Percentiles rank a stretch among this genome's conserved stretches.
Conservation (phyloP, 2,888 invertebrate species). For the Oxycera nigricornis region DNA sequence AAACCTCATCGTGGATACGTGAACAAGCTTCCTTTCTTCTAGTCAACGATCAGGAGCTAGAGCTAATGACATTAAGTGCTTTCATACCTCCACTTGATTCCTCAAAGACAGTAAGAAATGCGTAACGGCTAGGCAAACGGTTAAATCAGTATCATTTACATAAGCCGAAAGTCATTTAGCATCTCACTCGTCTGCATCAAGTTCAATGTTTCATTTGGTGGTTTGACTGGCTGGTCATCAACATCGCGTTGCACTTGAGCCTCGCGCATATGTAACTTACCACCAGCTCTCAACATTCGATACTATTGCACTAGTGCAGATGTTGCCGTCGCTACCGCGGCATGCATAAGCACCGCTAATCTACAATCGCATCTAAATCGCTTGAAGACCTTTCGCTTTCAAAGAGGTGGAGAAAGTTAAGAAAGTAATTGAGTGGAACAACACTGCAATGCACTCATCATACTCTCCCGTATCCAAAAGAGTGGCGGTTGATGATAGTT, state of each 20-base stretch:
- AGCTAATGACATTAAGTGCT: too few species aligned
- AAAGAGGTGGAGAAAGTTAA: conserved; percentile 35
- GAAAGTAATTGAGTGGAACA: conserved; percentile 37
- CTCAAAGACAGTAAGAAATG: too few species aligned
- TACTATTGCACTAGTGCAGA: not conserved
- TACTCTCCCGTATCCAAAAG: not conserved
- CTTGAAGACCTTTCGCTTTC: conserved; percentile 32
- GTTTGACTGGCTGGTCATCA: not conserved
- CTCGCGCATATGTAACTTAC: not conserved
- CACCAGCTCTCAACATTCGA: not conserved
- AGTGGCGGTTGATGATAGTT: too few species aligned
- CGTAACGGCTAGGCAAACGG: too few species aligned
- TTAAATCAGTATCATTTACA: too few species aligned
- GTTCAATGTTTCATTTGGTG: conserved; percentile 15
- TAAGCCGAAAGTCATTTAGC: not conserved
- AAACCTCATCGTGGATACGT: too few species aligned
- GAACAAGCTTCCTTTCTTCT: too few species aligned
- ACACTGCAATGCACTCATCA: conserved; percentile 23
- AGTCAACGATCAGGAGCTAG: too few species aligned
- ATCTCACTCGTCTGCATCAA: not conserved
- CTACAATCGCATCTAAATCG: conserved; percentile 14
- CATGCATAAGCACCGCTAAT: conserved; percentile 15
- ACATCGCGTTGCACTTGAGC: not conserved
- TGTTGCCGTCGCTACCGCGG: conserved; percentile 5
- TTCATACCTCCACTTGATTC: too few species aligned